Base-by-base conservation (phyloP, 2,888 invertebrate species). In the Geophilus truncorum region DNA sequence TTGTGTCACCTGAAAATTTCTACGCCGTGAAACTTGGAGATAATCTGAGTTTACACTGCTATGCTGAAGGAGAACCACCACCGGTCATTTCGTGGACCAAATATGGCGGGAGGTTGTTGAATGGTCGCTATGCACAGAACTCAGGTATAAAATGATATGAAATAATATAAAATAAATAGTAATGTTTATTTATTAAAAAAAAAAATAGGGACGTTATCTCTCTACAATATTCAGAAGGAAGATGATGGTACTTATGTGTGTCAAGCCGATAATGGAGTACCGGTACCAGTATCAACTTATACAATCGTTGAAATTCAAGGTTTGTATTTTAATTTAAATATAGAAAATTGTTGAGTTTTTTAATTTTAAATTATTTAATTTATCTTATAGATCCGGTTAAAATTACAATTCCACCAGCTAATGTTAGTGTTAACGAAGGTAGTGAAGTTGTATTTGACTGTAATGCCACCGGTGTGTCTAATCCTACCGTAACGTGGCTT, bases 171-270 rank as follows among this genome's bases (percentile, higher is more conserved):
- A 40, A 5, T 12, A 40, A 15, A 10, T 12, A 40, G 15, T 40
- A 40, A 70, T n/a, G n/a, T n/a, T n/a, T n/a, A 23, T 28, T 62
- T n/a, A 70, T 4, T 9, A n/a, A 70, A 15, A 6, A 5, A 5
- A n/a, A 15, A n/a, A 25, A 25, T 21, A 78, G 78, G 78, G 1
- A 78, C 23, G 2, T 34, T 79, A 25, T 28, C 23, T 79, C 90
- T 93, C 77, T 86, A 87, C 21, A 89, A 91, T 84, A 89, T 92
- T 0, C 89, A 89, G 34, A 88, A 89, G 0, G 87, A 89, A 10
- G 93, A 93, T 86, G 90, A 92, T 86, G 96, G 95, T 1, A 90
- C 92, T 1, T 96, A 96, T 86, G 90, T 93, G 15, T 96, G 96
- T 85, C 89, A 91, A 45, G 90, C 93, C 82, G 91, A 89, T 83